Evolutionary conservation across 2,113 vertebrate species (phyloP), one percentile per base, ranked within the genome.

Genomic region (Dasypus novemcinctus): DNA sequence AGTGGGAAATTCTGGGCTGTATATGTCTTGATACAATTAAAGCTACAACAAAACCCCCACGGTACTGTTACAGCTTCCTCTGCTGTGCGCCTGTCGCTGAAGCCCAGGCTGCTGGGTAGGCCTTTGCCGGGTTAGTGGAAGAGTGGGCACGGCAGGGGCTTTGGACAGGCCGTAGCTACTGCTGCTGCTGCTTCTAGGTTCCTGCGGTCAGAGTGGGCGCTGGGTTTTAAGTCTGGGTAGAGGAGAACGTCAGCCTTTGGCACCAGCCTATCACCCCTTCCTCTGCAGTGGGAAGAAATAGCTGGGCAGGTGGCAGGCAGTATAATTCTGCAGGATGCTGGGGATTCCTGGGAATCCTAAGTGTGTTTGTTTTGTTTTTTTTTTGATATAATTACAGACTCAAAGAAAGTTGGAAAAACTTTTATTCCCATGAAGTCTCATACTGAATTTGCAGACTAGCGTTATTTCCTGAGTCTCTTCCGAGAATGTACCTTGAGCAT

Each of bases 271-370:
- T n/a, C 7, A 0, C 27, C 27, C 52, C 69, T 14, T 74, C 29
- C 9, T 10, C 33, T 21, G 21, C 20, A 20, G 2, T 52, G 8
- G 57, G 23, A 20, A 20, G 61, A 25, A 2, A 1, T 2, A 3
- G 13, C 1, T 29, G 41, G 43, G 13, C 29, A 31, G 31, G 27
- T 7, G 18, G 15, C 31, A 25, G 27, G n/a, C 57, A 66, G 15
- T 41, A 0, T 74, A 9, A 63, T 33, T 54, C 38, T 27, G 23
- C 10, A 33, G 38, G 11, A 4, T 54, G 14, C 6, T 4, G 14
- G 29, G 4, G 25, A 8, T 38, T 33, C 69, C 69, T 81, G 9
- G 4, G 78, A 52, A 41, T 71, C 41, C 36, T 17, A 31, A 9
- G n/a, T 23, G 2, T 54, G 7, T 6, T 38, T 11, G 13, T 66